phyloP scores from a whole-genome alignment of 1,140 invertebrate species.

The Philopotamus ludificatus region DNA sequence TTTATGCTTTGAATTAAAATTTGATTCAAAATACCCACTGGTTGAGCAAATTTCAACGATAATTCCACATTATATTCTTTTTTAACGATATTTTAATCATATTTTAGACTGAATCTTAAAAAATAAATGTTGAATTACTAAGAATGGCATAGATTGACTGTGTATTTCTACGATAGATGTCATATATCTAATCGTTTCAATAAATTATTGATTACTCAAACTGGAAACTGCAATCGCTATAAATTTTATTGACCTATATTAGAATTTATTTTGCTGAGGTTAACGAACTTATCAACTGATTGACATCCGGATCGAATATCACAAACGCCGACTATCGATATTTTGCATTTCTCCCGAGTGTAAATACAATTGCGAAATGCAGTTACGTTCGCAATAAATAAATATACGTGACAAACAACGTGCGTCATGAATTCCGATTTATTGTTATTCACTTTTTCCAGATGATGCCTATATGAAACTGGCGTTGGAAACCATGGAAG shows the following conservation, averaged over 20 bases:
- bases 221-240: no score
- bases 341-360: no score
- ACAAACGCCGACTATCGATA: no score
- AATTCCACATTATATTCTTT: not conserved
- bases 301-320: no score
- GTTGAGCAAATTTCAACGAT: no score
- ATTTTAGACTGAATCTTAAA: not conserved
- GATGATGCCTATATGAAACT: slow-evolving; percentile 91
- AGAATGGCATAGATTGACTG: not conserved
- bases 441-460: slow-evolving; percentile 46
- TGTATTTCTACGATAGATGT: not conserved
- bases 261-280: no score
- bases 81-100: not conserved
- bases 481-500: slow-evolving; percentile 94
- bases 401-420: not conserved
- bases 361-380: not conserved
- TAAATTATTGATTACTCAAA: no score
- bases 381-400: not conserved
- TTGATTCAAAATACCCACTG: no score
- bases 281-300: no score
- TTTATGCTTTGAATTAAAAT: not conserved
- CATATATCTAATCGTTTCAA: not conserved
- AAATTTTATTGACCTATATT: no score
- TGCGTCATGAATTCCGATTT: slow-evolving; percentile 7
- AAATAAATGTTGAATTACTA: not conserved